Evolutionary conservation across 2,797 vertebrate genomes (phyloP), one percentile per base, ranked within the genome.

Genomic region (Potorous gilbertii): DNA sequence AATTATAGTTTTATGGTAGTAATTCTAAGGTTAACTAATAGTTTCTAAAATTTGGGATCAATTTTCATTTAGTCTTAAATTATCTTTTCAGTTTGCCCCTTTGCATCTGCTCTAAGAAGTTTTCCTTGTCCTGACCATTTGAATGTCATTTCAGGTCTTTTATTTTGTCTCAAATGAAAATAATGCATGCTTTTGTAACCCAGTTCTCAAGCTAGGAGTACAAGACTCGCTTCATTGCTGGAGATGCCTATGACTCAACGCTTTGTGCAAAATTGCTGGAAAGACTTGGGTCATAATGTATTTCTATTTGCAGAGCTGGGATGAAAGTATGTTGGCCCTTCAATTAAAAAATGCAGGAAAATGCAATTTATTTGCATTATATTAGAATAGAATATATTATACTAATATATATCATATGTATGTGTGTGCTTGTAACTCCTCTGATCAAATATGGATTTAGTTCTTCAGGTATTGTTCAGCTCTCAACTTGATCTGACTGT

Each of bases 361-460:
- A 95, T 94, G 94, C 93, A 97, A 98, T 98, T 98, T 98, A 97
- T 81, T 81, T 81, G 21, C n/a, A 97, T 98, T 96, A 97, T 98
- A 93, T 94, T 96, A 52, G 5, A 9, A 52, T 52, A 52, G 52
- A 52, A 52, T 52, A 52, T 52, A 52, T 52, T 52, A 52, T 52
- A 52, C 5, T 52, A 52, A 52, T 9, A 52, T 52, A 52, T 52
- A 6, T 6, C 52, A 52, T 52, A 52, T 52, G 6, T 52, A 52
- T 52, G 52, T 52, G 8, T 6, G 0, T 52, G 52, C 52, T 52
- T 98, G 98, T 98, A 97, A 96, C 96, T 95, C 87, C 96, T 98
- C 96, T 97, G 97, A 95, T 97, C 96, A 96, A 95, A 96, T 81
- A 81, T 11, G n/a, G 21, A 81, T 46, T 81, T 0, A 21, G 6